Evolutionary conservation across 1,140 invertebrate genomes (phyloP), one percentile per base, ranked within the genome.

Genomic region (Microplitis demolitor): DNA sequence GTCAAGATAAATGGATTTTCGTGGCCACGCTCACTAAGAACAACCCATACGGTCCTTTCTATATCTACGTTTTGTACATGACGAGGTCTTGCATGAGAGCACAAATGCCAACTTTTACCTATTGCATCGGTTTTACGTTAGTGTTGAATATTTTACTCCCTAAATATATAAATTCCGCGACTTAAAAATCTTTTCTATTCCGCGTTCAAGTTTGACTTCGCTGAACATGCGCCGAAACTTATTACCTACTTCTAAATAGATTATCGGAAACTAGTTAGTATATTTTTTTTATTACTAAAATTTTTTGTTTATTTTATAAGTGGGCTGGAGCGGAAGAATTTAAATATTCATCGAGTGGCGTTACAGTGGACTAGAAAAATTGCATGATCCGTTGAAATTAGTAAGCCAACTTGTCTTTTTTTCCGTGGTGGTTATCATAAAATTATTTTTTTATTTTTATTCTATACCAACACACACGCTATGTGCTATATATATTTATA

Each of bases 1-100:
- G 68, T 61, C 37, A 69, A 69, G 68, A 69, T 69, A 50, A 69
- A 69, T 69, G 68, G 68, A 69, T 69, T 69, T 61, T 69, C 68
- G 68, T 69, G 68, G 68, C 56, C n/a, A 37, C 50, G 66, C 35
- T 35, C 35, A 39, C 39, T 69, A 69, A 69, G 35, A 64, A 69
- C 50, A 51, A 66, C 6, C 13, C 13, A 6, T 14, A 56, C 5
- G 16, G 53, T 6, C 53, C 16, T 35, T 69, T 8, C 24, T 33
- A 33, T 6, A 33, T 24, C 8, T 62, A 69, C 62, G 39, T 62
- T 11, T 69, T 31, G 58, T 60, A 50, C 54, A 68, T 68, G 66
- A 68, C 54, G 31, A 34, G 24, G 66, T 58, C 53, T 58, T 56
- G 54, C 66, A 58, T 58, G 53, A 54, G 35, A 58, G 33, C 13